phyloP scores from a whole-genome alignment of 1,140 invertebrate species.

The Tyrophagus putrescentiae region DNA sequence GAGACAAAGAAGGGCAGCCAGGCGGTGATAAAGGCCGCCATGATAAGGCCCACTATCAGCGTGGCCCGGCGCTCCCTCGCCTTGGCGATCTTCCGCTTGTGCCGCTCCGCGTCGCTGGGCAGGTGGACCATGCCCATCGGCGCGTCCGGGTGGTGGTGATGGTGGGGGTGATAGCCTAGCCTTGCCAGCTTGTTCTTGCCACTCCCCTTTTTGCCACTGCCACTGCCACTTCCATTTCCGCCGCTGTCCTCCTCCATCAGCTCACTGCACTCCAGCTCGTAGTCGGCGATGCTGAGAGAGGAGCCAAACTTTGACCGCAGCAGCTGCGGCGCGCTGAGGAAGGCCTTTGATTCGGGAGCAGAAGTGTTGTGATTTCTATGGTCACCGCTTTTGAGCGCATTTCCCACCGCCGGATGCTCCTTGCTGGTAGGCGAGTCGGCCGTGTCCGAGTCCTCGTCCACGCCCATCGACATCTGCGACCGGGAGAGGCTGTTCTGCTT shows the following conservation, averaged over 20 bases:
- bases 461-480: constrained; percentile 4
- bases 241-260: constrained; percentile 8
- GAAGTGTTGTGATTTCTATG: no score
- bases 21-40: constrained; percentile 95
- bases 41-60: constrained; percentile 87
- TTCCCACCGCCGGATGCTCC: background rate
- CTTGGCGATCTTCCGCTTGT: constrained; percentile 78
- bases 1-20: constrained; percentile 98
- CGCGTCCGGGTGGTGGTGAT: constrained; percentile 32
- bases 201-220: background rate
- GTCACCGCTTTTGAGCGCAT: background rate
- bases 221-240: constrained; percentile 1
- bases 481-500: background rate
- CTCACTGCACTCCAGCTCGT: constrained; percentile 26
- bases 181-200: no score
- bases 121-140: constrained; percentile 46
- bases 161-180: constrained; percentile 8
- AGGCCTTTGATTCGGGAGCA: constrained; percentile 14
- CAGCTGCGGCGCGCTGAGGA: constrained; percentile 25
- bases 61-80: constrained; percentile 95
- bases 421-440: constrained; percentile 19
- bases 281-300: constrained; percentile 25
- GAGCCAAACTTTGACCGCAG: constrained; percentile 25
- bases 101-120: constrained; percentile 60
- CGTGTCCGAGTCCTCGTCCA: constrained; percentile 23